Percentiles rank a stretch among this genome's conserved stretches.
Conservation (phyloP, 1,140 invertebrate species). For the Ostrea denselamellosa region DNA sequence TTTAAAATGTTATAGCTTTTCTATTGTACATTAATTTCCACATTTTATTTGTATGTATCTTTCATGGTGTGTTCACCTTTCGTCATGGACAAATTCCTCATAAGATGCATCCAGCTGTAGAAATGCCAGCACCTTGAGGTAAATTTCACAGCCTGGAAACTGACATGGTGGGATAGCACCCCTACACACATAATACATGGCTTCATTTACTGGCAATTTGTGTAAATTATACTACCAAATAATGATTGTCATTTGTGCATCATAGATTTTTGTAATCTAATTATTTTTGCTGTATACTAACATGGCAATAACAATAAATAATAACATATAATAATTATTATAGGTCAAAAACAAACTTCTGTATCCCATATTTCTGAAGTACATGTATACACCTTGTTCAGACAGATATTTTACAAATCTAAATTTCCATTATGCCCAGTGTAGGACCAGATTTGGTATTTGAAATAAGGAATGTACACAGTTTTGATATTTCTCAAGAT, state of each 20-base stretch:
- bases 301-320: no score
- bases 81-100: slow-evolving; percentile 69
- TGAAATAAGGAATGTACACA: no score
- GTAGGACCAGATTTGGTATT: neutral
- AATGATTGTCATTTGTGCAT: no score
- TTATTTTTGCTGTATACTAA: no score
- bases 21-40: no score
- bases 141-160: slow-evolving; percentile 70
- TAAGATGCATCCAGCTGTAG: slow-evolving; percentile 65
- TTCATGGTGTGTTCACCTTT: slow-evolving; percentile 59
- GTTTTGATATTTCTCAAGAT: no score
- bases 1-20: no score
- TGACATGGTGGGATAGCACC: slow-evolving; percentile 58
- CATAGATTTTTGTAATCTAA: no score
- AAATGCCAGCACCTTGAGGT: slow-evolving; percentile 65
- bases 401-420: neutral
- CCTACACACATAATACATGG: neutral
- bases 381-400: no score
- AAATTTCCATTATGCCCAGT: neutral
- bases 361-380: no score
- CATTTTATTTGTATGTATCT: neutral
- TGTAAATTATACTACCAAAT: neutral
- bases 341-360: no score
- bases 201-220: slow-evolving; percentile 53
- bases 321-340: no score